Evolutionary conservation across 2,888 invertebrate species (phyloP).

Genomic region (Heliconius charithonia): DNA sequence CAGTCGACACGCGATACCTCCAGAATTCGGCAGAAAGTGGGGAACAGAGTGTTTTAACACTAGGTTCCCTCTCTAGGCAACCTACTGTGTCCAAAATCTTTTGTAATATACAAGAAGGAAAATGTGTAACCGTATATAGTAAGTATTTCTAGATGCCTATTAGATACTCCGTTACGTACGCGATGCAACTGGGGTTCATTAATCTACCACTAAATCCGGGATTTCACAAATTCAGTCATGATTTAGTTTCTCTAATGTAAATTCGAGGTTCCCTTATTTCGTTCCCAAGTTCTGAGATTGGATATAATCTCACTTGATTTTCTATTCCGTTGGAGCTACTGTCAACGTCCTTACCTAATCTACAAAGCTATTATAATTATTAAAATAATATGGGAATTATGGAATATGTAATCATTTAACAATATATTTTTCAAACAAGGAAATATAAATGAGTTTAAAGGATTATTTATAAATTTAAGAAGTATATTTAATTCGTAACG

Average conservation of each 20-base stretch:
- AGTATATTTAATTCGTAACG: no score
- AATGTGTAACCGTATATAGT: background rate
- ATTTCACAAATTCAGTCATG: slow-evolving; percentile 33
- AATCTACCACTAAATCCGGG: slow-evolving; percentile 36
- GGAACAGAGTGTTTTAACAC: no score
- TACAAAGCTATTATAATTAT: background rate
- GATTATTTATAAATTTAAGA: no score
- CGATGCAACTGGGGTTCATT: slow-evolving; percentile 17
- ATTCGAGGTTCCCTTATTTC: slow-evolving; percentile 35
- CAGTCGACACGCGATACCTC: no score
- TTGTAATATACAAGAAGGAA: background rate
- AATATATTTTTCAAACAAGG: background rate
- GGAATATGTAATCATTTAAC: background rate
- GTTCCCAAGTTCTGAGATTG: slow-evolving; percentile 37
- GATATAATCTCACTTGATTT: slow-evolving; percentile 42
- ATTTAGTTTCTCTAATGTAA: slow-evolving; percentile 37
- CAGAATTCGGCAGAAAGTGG: no score
- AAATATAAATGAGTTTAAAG: no score
- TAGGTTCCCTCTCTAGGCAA: no score
- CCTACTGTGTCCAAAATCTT: background rate
- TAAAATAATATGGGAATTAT: background rate
- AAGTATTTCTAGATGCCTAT: background rate
- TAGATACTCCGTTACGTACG: background rate
- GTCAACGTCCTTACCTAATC: slow-evolving; percentile 28
- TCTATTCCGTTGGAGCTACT: slow-evolving; percentile 35